Base-by-base conservation (phyloP, 2,888 invertebrate species). In the Cremastinae sp. region DNA sequence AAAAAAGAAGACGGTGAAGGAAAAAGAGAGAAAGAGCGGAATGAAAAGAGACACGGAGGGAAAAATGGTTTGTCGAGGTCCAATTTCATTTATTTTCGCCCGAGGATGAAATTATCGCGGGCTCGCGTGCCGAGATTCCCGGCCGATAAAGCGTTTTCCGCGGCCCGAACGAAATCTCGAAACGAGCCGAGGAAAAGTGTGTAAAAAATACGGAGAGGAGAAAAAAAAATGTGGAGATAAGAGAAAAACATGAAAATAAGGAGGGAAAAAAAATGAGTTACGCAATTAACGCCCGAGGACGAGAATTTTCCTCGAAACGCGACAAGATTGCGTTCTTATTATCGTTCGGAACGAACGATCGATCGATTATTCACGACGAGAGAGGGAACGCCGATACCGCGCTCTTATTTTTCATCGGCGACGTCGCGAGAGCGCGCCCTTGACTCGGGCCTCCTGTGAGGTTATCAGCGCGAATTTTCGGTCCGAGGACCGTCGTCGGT, bases 221-320 rank as follows among this genome's bases (percentile, higher is more conserved):
- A 4, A 18, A 41, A 38, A 10, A 16, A 8, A 16, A 38, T 56
- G 34, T 2, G 2, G 5, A n/a, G 1, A 12, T n/a, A 43, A 43
- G 9, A 18, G 10, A 41, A 41, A 12, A n/a, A 18, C 3, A 20
- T 41, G 12, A 22, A 9, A 59, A 22, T 16, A 14, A 43, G 9
- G 9, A 41, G 12, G 2, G 5, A 28, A 28, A 28, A 28, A 28
- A 28, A 28, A 28, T 28, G n/a, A 38, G 18, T 43, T 64, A 12
- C n/a, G 22, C 38, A 51, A 51, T 34, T 18, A 43, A 9, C 20
- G 51, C 18, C 8, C 51, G 47, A 47, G 16, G 53, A 41, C 43
- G 28, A 54, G 20, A 65, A 54, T 28, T 41, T 65, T 53, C 43
- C 7, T 28, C 43, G 8, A 53, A 53, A 16, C 14, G 22, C 36